Evolutionary conservation across 2,888 invertebrate genomes (phyloP), one percentile per base, ranked within the genome.

Genomic region (Pollenia angustigena): DNA sequence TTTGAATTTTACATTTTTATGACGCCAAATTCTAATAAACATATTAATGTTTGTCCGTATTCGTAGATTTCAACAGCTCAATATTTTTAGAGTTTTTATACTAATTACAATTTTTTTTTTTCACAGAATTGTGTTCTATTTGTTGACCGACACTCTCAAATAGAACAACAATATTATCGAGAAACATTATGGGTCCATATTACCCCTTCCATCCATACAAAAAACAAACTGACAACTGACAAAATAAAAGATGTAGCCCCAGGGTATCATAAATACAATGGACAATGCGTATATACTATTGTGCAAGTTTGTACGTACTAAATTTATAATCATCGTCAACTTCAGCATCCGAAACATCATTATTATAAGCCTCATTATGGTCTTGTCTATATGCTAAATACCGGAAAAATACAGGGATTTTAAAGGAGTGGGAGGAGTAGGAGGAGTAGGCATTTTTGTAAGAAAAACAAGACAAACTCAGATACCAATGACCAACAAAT

Each of bases 251-350:
- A 84, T 87, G 87, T 74, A 78, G 84, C 87, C 84, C 87, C 66
- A 54, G 87, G 84, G 87, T 69, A 74, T 81, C 81, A 84, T 87
- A 87, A 87, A 84, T 87, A 84, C 68, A 74, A 84, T 74, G 78
- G 84, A 84, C 87, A 84, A 81, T 87, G 81, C 81, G 84, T 87
- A 81, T 79, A 81, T 84, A 81, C 54, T 78, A 72, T 44, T 81
- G 44, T 71, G 42, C 23, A 14, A 64, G 46, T 81, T 72, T 79
- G 18, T 54, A 87, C 62, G 76, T 72, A 81, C 72, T 81, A 62
- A 81, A 84, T 81, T 79, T 81, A 81, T 75, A 84, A 85, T 84
- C 84, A 81, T 84, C 44, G 48, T 60, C 69, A 50, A n/a, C n/a
- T n/a, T n/a, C n/a, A n/a, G n/a, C n/a, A n/a, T n/a, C n/a, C n/a